Base-by-base conservation (phyloP, 2,113 vertebrate genomes). In the Dinomys branickii region DNA sequence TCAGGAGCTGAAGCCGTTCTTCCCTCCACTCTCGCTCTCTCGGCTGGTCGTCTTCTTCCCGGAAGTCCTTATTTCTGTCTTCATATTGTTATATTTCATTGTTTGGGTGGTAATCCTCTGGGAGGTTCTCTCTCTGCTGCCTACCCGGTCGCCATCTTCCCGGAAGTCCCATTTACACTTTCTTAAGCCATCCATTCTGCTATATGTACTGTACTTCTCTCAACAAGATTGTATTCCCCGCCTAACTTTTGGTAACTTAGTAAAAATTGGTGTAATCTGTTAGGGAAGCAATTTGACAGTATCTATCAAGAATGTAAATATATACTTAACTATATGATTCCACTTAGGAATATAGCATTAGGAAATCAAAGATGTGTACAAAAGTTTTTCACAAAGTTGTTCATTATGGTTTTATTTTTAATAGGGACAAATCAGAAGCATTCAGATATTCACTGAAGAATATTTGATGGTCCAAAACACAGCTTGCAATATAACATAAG, bases 271-370 rank as follows among this genome's bases (percentile, higher is more conserved):
- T 33, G 22, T 77, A 84, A 73, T 85, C 54, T 91, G 61, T 81
- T 85, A 93, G 38, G 93, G 69, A 61, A 93, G 26, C 10, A 94
- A 88, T 93, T 93, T 93, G 52, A 47, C 47, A 75, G 63, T 84
- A 75, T 38, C 38, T 35, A 90, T 82, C n/a, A 92, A 90, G 11
- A 88, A 81, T 54, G 14, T 94, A 83, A 80, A 67, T 80, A 54
- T 56, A 69, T 38, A 22, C 8, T 63, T 90, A 56, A 90, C 83
- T 19, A 38, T 47, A 50, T 63, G 69, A 63, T 17, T 91, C 17
- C 24, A 73, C 16, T 78, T 73, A 61, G 20, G 20, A 71, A 87
- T 78, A 94, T 84, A 91, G 80, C 38, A 56, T 50, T 87, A 88
- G 14, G 47, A 88, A 84, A 59, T 80, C 58, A 91, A 65, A 88